Evolutionary conservation across 2,113 vertebrate species (phyloP).

Genomic region (Laticauda colubrina): DNA sequence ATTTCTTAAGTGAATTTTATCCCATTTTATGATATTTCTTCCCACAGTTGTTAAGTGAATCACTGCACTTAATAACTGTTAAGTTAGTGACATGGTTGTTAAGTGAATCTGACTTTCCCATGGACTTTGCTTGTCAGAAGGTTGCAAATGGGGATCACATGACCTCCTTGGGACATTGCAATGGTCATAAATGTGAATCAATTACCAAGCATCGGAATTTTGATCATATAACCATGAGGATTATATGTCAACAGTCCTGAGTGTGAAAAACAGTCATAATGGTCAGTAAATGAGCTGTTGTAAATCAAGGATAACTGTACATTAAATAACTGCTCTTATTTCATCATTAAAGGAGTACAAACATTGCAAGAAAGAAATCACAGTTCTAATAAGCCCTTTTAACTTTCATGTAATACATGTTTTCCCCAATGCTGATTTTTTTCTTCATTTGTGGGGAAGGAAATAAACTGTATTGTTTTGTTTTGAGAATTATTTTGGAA

Average conservation of each 20-base stretch:
- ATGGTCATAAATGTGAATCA: not conserved
- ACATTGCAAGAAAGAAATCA: not conserved
- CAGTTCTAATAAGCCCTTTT: not conserved
- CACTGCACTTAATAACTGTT: not conserved
- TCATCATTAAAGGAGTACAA: not conserved
- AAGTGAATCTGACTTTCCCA: not conserved
- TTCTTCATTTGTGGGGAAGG: not conserved
- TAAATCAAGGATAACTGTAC: not conserved
- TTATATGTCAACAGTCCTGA: not conserved
- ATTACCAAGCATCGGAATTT: not conserved
- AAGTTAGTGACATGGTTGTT: not conserved
- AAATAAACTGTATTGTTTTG: not conserved
- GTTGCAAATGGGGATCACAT: not conserved
- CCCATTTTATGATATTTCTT: not conserved
- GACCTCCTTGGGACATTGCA: no score
- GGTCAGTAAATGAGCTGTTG: not conserved
- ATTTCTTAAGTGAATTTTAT: no score
- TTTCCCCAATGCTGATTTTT: not conserved
- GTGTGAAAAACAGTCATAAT: not conserved
- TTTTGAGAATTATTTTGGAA: not conserved
- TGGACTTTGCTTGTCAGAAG: not conserved
- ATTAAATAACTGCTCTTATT: not conserved
- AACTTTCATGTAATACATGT: not conserved
- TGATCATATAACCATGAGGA: not conserved
- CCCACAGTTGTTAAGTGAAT: not conserved